These are phyloP conservation scores for Oryctolagus cuniculus DNA, from an alignment of 2,113 vertebrate species.

Conservation along the genomic window mOryCun1.1 NC_091449.1:18614501-18615000, in stretches of 20 bases:
- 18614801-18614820: background rate
- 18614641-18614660: conserved; percentile 60
- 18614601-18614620: conserved; percentile 74
- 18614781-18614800: background rate
- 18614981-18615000: no score
- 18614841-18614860: no score
- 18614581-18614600: conserved; percentile 64
- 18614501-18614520: conserved; percentile 79
- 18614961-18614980: no score
- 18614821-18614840: no score
- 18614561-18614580: conserved; percentile 43
- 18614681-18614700: conserved; percentile 66
- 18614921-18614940: no score
- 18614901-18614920: no score
- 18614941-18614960: no score
- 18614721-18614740: conserved; percentile 66
- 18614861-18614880: no score
- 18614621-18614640: conserved; percentile 85
- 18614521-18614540: background rate
- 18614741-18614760: background rate
- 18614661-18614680: conserved; percentile 86
- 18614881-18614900: no score
- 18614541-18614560: conserved; percentile 21
- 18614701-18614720: conserved; percentile 83
- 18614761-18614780: background rate